Conservation (phyloP, 1,140 invertebrate genomes). For the Lepidurus couesii region DNA sequence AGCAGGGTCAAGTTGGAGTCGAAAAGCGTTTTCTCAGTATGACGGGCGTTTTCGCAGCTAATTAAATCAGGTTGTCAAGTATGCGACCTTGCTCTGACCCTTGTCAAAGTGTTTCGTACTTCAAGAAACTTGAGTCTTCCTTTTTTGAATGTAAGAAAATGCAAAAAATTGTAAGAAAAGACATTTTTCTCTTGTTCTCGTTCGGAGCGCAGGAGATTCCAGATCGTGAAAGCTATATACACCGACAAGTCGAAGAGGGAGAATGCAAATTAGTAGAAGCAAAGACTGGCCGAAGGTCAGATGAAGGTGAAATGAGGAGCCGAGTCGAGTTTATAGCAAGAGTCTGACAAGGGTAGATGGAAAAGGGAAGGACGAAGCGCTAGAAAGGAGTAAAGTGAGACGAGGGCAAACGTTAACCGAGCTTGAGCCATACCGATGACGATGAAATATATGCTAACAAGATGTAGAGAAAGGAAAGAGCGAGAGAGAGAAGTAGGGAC, state of each 20-base stretch:
- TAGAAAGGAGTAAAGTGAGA: not conserved
- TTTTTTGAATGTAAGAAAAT: no score
- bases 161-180: no score
- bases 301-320: slow-evolving; percentile 17
- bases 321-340: not conserved
- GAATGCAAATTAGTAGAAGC: not conserved
- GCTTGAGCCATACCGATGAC: not conserved
- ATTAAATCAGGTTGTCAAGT: not conserved
- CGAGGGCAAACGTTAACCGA: not conserved
- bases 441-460: slow-evolving; percentile 19
- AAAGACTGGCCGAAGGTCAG: not conserved
- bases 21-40: not conserved
- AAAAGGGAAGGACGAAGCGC: not conserved
- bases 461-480: not conserved
- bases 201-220: no score
- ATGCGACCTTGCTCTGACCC: not conserved
- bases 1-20: not conserved
- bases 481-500: not conserved
- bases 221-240: no score
- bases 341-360: not conserved
- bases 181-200: no score
- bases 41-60: not conserved
- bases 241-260: not conserved
- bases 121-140: no score
- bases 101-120: not conserved